phyloP scores from a whole-genome alignment of 2,113 vertebrate genomes.

The Noctilio leporinus region DNA sequence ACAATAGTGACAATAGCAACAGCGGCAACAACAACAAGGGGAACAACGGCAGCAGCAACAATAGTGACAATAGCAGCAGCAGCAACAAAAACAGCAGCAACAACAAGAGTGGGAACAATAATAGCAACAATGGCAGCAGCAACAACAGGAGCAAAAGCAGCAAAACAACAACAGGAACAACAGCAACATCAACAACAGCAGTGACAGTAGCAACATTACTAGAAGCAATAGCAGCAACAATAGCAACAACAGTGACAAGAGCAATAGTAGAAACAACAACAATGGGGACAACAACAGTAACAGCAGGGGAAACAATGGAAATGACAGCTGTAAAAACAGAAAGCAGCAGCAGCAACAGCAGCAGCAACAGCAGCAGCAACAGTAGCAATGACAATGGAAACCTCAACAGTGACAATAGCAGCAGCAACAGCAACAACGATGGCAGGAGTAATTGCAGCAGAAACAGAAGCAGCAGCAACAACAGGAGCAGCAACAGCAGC shows the following conservation, averaged over 20 bases:
- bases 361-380: accelerated
- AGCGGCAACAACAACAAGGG: accelerated
- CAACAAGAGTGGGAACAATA: accelerated
- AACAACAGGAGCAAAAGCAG: accelerated
- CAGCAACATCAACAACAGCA: accelerated
- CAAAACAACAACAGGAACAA: accelerated
- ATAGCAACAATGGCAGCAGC: accelerated
- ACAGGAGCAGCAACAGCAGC: accelerated
- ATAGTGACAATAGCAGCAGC: accelerated
- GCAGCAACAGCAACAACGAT: accelerated
- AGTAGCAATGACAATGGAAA: accelerated
- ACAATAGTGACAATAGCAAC: accelerated
- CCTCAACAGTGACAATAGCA: accelerated
- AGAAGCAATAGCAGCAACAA: accelerated
- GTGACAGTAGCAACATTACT: accelerated
- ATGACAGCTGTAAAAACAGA: too few species aligned
- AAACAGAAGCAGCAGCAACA: accelerated
- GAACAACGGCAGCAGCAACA: accelerated
- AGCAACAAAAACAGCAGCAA: accelerated
- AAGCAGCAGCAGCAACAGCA: accelerated
- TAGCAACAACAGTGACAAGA: accelerated
- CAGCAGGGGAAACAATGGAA: accelerated
- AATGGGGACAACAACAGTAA: accelerated
- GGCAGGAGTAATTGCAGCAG: accelerated
- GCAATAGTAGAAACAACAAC: accelerated